Evolutionary conservation across 2,888 invertebrate genomes (phyloP), one percentile per base, ranked within the genome.

Genomic region (Tiphia femorata): DNA sequence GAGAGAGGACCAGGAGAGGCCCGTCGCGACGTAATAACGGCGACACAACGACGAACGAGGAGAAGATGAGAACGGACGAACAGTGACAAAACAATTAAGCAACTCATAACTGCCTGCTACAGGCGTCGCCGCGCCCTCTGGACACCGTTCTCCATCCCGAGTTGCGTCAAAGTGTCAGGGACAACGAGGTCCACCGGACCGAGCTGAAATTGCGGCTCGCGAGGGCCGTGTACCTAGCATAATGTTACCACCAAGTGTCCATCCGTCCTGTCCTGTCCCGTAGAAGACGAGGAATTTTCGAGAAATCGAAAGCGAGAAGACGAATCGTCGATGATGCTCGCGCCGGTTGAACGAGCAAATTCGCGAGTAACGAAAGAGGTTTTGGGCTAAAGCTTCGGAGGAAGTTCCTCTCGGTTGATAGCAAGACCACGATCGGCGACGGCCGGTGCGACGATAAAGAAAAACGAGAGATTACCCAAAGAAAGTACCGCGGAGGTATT

Each of bases 61-160:
- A 40, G 48, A 27, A 58, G 55, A 48, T 21, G 50, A 57, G 55
- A 62, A 62, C 53, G 64, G 67, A 65, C 64, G 74, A 80, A 81
- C 78, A 80, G 80, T 80, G 80, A 81, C 80, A 80, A 80, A 81
- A 82, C 82, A 83, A 81, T 83, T 81, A 81, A 77, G 76, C 75
- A 82, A 82, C 78, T 82, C 80, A 82, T 81, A 82, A 82, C 82
- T 83, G 82, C 78, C 80, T 70, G 59, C 70, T 64, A 71, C 82
- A 71, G 65, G 38, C 80, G n/a, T n/a, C n/a, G n/a, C n/a, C n/a
- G n/a, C n/a, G 64, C 56, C 68, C 75, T 72, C 70, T 70, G 74
- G 70, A 69, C 71, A 68, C 67, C 64, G 64, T 67, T 59, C 72
- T 72, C 60, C 60, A 65, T 68, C 62, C 65, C 29, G 73, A 79